These are phyloP conservation scores for Camponotus vicinus DNA, from an alignment of 1,140 invertebrate species.

Conservation along the genomic window DNA sequence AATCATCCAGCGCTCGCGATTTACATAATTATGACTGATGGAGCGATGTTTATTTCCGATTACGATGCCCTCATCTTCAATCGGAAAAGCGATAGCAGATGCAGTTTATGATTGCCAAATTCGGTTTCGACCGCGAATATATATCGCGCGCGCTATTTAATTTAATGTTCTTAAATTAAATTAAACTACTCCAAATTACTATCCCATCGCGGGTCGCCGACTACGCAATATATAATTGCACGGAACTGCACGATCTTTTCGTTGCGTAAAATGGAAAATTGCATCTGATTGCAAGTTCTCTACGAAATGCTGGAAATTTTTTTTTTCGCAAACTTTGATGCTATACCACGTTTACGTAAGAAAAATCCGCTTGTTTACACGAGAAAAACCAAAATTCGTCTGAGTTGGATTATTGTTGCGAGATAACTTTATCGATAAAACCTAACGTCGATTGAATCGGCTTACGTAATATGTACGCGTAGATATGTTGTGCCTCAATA, in stretches of 20 bases:
- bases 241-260: not conserved
- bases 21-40: not conserved
- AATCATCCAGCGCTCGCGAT: not conserved
- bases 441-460: not conserved
- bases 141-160: not conserved
- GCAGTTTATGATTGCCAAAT: not conserved
- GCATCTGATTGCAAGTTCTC: not conserved
- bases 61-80: not conserved
- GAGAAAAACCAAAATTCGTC: not conserved
- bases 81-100: not conserved
- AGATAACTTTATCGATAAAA: not conserved
- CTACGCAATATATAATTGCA: slow-evolving; percentile 15
- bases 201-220: not conserved
- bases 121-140: not conserved
- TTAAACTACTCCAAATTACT: slow-evolving; percentile 22
- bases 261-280: slow-evolving; percentile 25
- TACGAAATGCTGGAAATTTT: not conserved
- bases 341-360: not conserved
- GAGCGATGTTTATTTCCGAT: not conserved
- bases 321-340: not conserved
- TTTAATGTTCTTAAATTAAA: slow-evolving; percentile 35
- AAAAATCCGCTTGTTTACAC: not conserved
- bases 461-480: not conserved
- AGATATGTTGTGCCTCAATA: not conserved
- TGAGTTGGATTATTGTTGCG: not conserved